Percentiles rank a stretch among this genome's conserved stretches.
Evolutionary conservation across 1,140 invertebrate genomes (phyloP).

Genomic region (Zaprionus capensis): DNA sequence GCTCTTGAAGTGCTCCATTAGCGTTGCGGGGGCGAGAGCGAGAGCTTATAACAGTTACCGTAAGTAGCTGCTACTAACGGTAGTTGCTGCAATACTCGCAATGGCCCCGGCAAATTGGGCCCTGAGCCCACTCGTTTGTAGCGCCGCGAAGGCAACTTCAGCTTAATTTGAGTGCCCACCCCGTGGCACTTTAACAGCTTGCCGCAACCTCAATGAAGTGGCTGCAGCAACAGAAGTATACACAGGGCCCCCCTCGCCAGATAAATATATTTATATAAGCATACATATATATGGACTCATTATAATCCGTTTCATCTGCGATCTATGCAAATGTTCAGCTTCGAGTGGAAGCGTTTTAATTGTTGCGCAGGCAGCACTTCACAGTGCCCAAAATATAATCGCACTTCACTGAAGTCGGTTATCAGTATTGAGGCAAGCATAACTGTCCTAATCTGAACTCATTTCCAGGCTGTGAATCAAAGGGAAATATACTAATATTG

Average conservation of each 20-base stretch:
- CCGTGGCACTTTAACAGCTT: background rate
- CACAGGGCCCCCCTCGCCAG: too few relatives aligned
- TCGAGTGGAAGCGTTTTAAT: too few relatives aligned
- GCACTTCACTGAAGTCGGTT: too few relatives aligned
- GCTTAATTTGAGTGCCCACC: constrained; percentile 1
- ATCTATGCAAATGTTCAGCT: background rate
- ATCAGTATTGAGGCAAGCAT: too few relatives aligned
- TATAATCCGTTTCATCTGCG: background rate
- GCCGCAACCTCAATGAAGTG: background rate
- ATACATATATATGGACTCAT: background rate
- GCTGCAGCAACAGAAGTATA: background rate
- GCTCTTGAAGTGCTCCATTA: constrained; percentile 33
- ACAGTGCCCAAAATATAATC: too few relatives aligned
- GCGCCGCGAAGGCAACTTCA: background rate
- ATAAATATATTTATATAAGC: constrained; percentile 6
- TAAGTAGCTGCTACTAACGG: constrained; percentile 30
- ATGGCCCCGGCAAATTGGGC: constrained; percentile 10
- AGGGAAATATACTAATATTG: too few relatives aligned
- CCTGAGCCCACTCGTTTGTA: constrained; percentile 1
- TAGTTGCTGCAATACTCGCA: constrained; percentile 2
- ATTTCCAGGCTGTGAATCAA: too few relatives aligned
- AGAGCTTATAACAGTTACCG: constrained; percentile 40
- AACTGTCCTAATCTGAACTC: too few relatives aligned
- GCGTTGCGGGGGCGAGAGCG: background rate
- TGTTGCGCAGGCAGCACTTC: too few relatives aligned